Evolutionary conservation across 1,140 invertebrate species (phyloP), one percentile per base, ranked within the genome.

Genomic region (Aphelenchoides besseyi): DNA sequence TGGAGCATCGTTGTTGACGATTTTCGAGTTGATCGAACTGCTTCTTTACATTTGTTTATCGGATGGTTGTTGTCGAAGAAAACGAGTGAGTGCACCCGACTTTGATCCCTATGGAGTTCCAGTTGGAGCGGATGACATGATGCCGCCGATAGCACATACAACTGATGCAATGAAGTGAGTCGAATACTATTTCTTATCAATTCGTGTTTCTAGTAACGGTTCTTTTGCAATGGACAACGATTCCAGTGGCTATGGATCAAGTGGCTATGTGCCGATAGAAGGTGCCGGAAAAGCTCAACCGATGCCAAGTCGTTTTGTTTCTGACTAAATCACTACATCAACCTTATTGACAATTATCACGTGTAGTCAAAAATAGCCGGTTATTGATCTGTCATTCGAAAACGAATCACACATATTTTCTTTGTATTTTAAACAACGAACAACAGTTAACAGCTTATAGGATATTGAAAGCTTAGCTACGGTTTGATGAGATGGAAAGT

Each of bases 1-100:
- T 3, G 63, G 63, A 0, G 63, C 63, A 23, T 66, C 63, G 12
- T 26, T 66, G 32, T n/a, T 66, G 9, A 32, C 63, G 1, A 12
- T 66, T 12, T 66, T 66, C 48, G 63, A 66, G 32, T 8, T 66
- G 63, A 64, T 66, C 63, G 63, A 66, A 66, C 32, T 66, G 36
- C 12, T 66, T 18, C 36, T 66, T 53, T 35, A n/a, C 32, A 16
- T 66, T 23, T 66, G 16, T 33, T 18, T 66, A 12, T 66, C 63
- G 1, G 36, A 59, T 8, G 55, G 55, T 8, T 8, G 5, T 5
- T 59, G 55, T 33, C 55, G 5, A 33, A 59, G 23, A 23, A 59
- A 59, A 33, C 55, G 5, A 8, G 55, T 5, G 18, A 23, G 41
- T 23, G 41, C 41, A 16, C 41, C 41, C 12, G 23, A 48, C 41